Evolutionary conservation across 1,140 invertebrate genomes (phyloP), one percentile per base, ranked within the genome.

Genomic region (Euura saliciscinereae): DNA sequence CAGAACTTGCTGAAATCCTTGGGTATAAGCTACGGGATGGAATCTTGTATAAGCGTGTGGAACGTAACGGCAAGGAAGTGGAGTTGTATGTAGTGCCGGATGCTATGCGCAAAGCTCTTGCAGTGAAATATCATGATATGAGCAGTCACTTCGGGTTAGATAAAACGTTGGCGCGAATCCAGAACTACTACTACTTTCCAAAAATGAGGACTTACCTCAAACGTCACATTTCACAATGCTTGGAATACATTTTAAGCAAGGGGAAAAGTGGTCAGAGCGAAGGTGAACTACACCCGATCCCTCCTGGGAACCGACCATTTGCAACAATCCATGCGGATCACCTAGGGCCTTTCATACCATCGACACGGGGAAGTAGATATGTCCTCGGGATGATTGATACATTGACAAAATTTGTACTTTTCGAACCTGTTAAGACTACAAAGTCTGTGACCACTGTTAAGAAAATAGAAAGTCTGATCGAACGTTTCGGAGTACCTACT

Each of bases 321-420:
- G 43, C 72, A 7, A 74, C 71, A 0, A 43, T 75, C 2, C 75
- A 80, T 51, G 28, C 74, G 0, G 78, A 77, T 44, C 76, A 77
- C 51, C 3, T 77, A 4, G 75, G 72, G 7, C 73, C 69, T 10
- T 76, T 77, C 51, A 66, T 75, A 2, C 51, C 51, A 2, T 28
- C 72, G 1, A 0, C 66, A 2, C 46, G 69, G 65, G 65, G 72
- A 4, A 77, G 74, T 70, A 72, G 69, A 28, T 75, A 72, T 68
- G 46, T 77, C 43, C 46, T 77, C 43, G 72, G 10, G 6, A 65
- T 71, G 13, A 75, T 74, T 0, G 70, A 72, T 46, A 76, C 73
- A 69, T 43, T 76, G 4, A 72, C 72, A 11, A 76, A 74, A 74
- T 77, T 71, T 66, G 65, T 67, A 5, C n/a, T 66, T 3, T 7